Evolutionary conservation across 1,140 invertebrate species (phyloP).

Genomic region (Telenomus remus): DNA sequence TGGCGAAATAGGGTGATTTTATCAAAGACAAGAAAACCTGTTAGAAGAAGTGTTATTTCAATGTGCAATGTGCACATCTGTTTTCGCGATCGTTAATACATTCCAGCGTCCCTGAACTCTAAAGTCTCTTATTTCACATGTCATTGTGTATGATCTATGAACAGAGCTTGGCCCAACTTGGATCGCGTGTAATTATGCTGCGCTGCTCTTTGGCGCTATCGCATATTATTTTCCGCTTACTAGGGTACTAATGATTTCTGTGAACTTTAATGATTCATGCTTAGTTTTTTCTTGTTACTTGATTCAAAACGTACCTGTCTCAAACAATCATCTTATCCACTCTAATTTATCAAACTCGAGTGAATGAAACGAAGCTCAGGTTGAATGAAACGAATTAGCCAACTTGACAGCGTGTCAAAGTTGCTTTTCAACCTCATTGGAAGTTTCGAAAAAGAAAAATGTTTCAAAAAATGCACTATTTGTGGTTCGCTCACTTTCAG

Average conservation of each 20-base stretch:
- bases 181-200: slow-evolving; percentile 39
- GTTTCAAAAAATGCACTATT: too few relatives aligned
- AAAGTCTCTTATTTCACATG: slow-evolving; percentile 62
- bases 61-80: slow-evolving; percentile 63
- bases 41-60: slow-evolving; percentile 68
- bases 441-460: too few relatives aligned
- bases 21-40: slow-evolving; percentile 66
- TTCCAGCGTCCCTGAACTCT: slow-evolving; percentile 58
- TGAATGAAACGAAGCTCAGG: neutral
- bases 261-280: neutral
- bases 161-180: slow-evolving; percentile 26
- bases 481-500: too few relatives aligned
- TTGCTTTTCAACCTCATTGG: too few relatives aligned
- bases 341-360: neutral
- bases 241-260: too few relatives aligned
- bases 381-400: too few relatives aligned
- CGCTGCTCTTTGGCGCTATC: slow-evolving; percentile 15
- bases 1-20: slow-evolving; percentile 64
- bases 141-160: slow-evolving; percentile 50
- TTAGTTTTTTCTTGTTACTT: neutral
- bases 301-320: neutral
- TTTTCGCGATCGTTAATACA: slow-evolving; percentile 67
- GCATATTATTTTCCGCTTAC: too few relatives aligned
- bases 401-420: too few relatives aligned
- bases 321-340: neutral